Conservation (phyloP, 2,113 vertebrate species). For the Pseudorectes ferrugineus region DNA sequence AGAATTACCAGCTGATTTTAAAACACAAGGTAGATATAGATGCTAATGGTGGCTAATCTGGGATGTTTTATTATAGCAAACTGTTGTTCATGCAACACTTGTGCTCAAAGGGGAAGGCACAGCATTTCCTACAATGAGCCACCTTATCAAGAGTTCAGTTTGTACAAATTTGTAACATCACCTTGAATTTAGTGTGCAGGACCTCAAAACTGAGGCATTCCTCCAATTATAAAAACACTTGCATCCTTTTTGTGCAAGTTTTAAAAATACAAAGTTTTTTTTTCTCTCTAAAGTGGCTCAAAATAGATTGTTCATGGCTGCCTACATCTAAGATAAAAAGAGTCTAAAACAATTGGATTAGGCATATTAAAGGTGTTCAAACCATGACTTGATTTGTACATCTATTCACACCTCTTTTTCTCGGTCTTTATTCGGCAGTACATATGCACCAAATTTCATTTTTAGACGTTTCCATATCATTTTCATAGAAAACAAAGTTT, state of each 20-base stretch:
- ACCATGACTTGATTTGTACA: constrained; percentile 86
- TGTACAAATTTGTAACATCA: constrained; percentile 76
- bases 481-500: constrained; percentile 90
- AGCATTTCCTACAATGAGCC: constrained; percentile 85
- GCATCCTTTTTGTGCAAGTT: constrained; percentile 79
- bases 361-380: constrained; percentile 87
- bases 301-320: constrained; percentile 89
- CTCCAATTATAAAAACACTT: constrained; percentile 86
- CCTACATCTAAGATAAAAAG: constrained; percentile 88
- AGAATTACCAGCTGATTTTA: constrained; percentile 84
- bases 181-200: constrained; percentile 77
- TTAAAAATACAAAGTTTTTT: constrained; percentile 77
- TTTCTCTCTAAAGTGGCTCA: constrained; percentile 90
- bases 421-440: constrained; percentile 87
- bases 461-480: constrained; percentile 88
- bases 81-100: constrained; percentile 90
- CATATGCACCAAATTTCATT: constrained; percentile 92
- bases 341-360: constrained; percentile 85
- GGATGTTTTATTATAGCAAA: constrained; percentile 88
- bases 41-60: constrained; percentile 82
- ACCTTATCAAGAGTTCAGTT: constrained; percentile 85
- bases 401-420: constrained; percentile 81
- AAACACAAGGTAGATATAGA: constrained; percentile 89
- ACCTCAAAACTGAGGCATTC: constrained; percentile 84
- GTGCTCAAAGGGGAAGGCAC: constrained; percentile 87